phyloP scores from a whole-genome alignment of 2,888 invertebrate species.

The Teinopalpus imperialis region DNA sequence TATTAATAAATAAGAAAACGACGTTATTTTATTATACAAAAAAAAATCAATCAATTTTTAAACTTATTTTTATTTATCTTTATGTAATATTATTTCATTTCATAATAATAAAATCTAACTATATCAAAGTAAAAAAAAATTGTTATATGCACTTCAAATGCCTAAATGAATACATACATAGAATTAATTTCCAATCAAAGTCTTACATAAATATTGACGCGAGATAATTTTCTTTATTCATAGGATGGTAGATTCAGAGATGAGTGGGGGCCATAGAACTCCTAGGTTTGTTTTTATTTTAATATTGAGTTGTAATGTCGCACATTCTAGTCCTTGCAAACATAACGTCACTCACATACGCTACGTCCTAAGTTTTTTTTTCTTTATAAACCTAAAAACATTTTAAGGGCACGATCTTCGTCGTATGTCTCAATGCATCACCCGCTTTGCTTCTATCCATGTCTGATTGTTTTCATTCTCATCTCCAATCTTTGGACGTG shows the following conservation, averaged over 20 bases:
- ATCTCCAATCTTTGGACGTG: conserved; percentile 24
- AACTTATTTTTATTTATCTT: too few relatives aligned
- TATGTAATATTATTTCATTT: too few relatives aligned
- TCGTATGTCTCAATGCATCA: conserved; percentile 43
- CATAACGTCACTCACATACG: conserved; percentile 27
- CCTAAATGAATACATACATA: too few relatives aligned
- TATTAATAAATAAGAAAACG: too few relatives aligned
- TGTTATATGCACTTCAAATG: too few relatives aligned
- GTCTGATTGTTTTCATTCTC: conserved; percentile 38
- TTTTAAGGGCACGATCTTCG: conserved; percentile 30
- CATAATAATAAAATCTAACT: too few relatives aligned
- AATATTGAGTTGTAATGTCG: conserved; percentile 73
- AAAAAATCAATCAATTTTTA: too few relatives aligned
- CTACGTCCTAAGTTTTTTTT: too few relatives aligned
- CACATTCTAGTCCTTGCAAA: conserved; percentile 50
- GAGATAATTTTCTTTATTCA: conserved; percentile 60
- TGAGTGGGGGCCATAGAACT: conserved; percentile 85
- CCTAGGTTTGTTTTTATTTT: conserved; percentile 85
- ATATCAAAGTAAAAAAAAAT: too few relatives aligned
- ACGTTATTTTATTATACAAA: too few relatives aligned
- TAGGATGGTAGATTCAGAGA: conserved; percentile 86
- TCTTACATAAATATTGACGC: conserved; percentile 17
- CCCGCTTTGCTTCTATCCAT: conserved; percentile 56
- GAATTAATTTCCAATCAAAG: too few relatives aligned
- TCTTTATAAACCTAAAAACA: too few relatives aligned